phyloP scores from a whole-genome alignment of 1,140 invertebrate species.

The Lethrus apterus region DNA sequence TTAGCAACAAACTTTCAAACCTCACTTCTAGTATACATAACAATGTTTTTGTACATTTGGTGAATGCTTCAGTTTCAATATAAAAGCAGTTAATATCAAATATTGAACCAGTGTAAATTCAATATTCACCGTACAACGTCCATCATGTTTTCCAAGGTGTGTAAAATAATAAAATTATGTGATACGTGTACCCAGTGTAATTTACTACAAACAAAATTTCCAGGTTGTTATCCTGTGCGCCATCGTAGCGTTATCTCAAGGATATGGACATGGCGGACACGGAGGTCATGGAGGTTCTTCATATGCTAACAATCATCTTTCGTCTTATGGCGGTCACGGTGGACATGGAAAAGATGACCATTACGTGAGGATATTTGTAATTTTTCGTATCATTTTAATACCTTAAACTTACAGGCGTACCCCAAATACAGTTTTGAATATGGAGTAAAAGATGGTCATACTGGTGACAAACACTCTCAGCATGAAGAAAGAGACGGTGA shows the following conservation, averaged over 20 bases:
- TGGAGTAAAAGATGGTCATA: constrained; percentile 62
- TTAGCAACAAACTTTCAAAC: no score
- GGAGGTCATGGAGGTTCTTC: constrained; percentile 7
- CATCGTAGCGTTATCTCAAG: constrained; percentile 6
- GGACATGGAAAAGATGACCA: constrained; percentile 5
- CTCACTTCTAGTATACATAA: no score
- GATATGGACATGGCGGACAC: constrained; percentile 10
- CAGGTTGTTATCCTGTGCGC: constrained; percentile 5
- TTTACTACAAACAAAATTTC: neutral
- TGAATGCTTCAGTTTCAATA: no score
- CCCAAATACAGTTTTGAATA: constrained; percentile 65
- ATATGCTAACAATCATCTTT: constrained; percentile 5
- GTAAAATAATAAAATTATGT: no score
- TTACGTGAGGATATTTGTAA: constrained; percentile 5
- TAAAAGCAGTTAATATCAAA: no score
- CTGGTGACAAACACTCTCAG: constrained; percentile 55
- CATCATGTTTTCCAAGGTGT: no score
- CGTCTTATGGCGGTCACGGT: constrained; percentile 4
- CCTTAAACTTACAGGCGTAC: neutral
- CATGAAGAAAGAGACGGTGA: constrained; percentile 37
- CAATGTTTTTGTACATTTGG: no score
- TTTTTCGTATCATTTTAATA: neutral
- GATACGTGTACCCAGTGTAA: no score
- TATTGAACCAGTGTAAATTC: no score
- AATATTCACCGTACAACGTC: no score